Conservation (phyloP, 92 coral and sea anemone species). For the Porites lobata region DNA sequence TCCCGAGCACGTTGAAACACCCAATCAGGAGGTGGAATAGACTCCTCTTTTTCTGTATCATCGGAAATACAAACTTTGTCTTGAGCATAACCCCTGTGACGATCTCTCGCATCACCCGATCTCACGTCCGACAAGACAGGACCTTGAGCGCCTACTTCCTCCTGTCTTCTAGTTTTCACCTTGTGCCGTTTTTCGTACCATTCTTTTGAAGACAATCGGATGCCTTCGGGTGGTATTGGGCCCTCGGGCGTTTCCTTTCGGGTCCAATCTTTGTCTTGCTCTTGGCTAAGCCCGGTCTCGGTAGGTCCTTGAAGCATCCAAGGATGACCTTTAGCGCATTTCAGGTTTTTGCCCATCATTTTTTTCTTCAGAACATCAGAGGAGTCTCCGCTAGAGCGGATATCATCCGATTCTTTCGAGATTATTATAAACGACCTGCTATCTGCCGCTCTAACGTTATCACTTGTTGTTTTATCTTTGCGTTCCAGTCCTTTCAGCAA, state of each 20-base stretch:
- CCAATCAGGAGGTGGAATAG: slow-evolving; percentile 43
- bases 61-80: slow-evolving; percentile 17
- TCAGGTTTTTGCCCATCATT: slow-evolving; percentile 1
- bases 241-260: neutral
- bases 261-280: neutral
- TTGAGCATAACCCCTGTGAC: neutral
- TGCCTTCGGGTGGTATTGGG: slow-evolving; percentile 24
- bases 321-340: neutral
- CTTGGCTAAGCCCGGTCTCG: neutral
- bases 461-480: neutral
- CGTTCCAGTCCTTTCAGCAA: slow-evolving; percentile 22
- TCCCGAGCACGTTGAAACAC: slow-evolving; percentile 23
- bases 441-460: neutral
- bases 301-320: neutral
- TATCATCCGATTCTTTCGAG: slow-evolving; percentile 7
- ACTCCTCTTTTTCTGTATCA: neutral
- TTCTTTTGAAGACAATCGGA: slow-evolving; percentile 9
- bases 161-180: slow-evolving; percentile 3
- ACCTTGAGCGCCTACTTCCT: slow-evolving; percentile 12
- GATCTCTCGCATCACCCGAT: slow-evolving; percentile 10
- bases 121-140: slow-evolving; percentile 16
- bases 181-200: neutral
- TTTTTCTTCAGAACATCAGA: neutral
- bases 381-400: neutral
- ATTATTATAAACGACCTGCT: slow-evolving; percentile 19